phyloP scores from a whole-genome alignment of 1,140 invertebrate genomes.

The Metaphire vulgaris region DNA sequence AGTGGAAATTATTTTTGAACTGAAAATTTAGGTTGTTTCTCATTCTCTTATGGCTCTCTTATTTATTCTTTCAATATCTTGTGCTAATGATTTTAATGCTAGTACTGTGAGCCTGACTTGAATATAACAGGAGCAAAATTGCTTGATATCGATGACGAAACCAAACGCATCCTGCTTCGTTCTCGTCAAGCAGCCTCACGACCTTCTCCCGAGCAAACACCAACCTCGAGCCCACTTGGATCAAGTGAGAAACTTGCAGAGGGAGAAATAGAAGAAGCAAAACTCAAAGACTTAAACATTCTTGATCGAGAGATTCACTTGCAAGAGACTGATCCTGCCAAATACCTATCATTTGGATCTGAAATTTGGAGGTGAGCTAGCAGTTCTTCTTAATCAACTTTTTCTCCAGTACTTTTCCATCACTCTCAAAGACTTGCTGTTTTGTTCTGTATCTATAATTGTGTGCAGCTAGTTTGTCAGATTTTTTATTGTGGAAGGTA shows the following conservation, averaged over 20 bases:
- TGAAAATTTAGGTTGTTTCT: too few relatives aligned
- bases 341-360: slow-evolving; percentile 20
- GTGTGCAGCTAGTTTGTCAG: too few relatives aligned
- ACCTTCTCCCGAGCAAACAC: slow-evolving; percentile 29
- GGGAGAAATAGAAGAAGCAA: not conserved
- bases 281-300: not conserved
- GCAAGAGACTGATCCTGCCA: slow-evolving; percentile 22
- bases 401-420: too few relatives aligned
- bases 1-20: too few relatives aligned
- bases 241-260: slow-evolving; percentile 17
- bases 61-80: too few relatives aligned
- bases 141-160: slow-evolving; percentile 29
- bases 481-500: too few relatives aligned
- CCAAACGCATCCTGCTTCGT: slow-evolving; percentile 28
- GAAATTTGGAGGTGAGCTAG: slow-evolving; percentile 19
- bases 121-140: slow-evolving; percentile 22
- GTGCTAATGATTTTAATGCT: too few relatives aligned
- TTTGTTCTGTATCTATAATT: too few relatives aligned
- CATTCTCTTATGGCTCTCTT: too few relatives aligned
- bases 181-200: slow-evolving; percentile 30
- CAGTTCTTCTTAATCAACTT: too few relatives aligned
- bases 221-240: slow-evolving; percentile 14
- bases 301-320: slow-evolving; percentile 23
- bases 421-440: too few relatives aligned
- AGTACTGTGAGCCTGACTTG: too few relatives aligned